Base-by-base conservation (phyloP, 2,797 vertebrate genomes). In the Geotrypetes seraphini region DNA sequence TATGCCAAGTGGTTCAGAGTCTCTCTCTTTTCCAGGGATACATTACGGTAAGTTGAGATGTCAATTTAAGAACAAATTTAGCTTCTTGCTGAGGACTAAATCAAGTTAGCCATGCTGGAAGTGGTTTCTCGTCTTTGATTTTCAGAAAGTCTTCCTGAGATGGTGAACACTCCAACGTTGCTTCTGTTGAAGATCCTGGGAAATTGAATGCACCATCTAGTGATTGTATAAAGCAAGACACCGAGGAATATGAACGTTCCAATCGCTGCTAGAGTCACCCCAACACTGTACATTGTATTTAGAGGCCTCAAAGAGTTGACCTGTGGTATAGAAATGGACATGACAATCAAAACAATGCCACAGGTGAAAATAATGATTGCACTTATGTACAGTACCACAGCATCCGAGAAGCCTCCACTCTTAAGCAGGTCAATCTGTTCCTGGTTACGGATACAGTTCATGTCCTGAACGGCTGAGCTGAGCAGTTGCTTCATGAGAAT, bases 401-500 rank as follows among this genome's bases (percentile, higher is more conserved):
- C 71, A 36, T 99, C 94, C 0, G 87, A 89, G 6, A 91, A 66
- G 1, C 95, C 95, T 0, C 94, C 95, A 0, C 95, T 99, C 64
- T 91, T 96, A 5, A 97, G 73, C 50, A 93, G 71, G 54, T 91
- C 79, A 1, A 99, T 91, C 15, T 86, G 84, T 10, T 67, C 81
- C 7, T 92, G 75, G 62, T 86, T 92, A 12, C 87, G 87, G 4
- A 99, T 60, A 46, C 95, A 99, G 43, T 97, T 97, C 94, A 97
- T 99, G 81, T 99, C 95, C 81, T 99, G 95, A 55, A 99, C 85
- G 0, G 95, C 95, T 0, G 95, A 99, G 69, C 95, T 97, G 66
- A 99, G 76, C 54, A 99, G 83, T 46, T 99, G 95, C 57, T 99
- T 99, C 33, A 93, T 83, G 28, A 99, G 83, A 22, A 99, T 82